A percentile compares a stretch with the other conserved stretches of the same genome.
These are phyloP conservation scores for Etheostoma cragini DNA, from an alignment of 2,113 vertebrate genomes.

Conservation along the genomic window DNA sequence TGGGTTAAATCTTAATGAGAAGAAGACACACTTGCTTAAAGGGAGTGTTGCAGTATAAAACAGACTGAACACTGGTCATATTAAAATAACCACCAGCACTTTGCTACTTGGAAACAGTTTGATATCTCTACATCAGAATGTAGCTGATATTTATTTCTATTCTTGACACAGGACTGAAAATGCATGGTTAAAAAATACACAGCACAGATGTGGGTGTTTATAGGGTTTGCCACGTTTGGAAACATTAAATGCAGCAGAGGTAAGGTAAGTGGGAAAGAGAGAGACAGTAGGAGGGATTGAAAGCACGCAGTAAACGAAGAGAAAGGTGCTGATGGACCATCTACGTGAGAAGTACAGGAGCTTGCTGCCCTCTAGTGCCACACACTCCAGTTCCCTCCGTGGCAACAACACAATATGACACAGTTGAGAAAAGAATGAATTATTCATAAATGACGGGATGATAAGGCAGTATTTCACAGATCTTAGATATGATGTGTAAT, in stretches of 20 bases:
- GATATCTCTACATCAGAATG: background rate
- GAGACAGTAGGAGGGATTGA: background rate
- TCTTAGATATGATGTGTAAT: conserved; percentile 53
- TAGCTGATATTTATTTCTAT: background rate
- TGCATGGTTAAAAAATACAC: background rate
- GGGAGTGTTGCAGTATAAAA: conserved; percentile 1
- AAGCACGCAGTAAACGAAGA: background rate
- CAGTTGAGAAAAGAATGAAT: conserved; percentile 52
- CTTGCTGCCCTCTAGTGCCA: conserved; percentile 80
- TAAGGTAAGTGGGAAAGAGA: background rate
- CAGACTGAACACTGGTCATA: background rate
- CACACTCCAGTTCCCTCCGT: conserved; percentile 11
- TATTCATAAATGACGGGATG: conserved; percentile 56
- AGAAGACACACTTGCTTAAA: background rate
- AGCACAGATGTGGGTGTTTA: background rate
- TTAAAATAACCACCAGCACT: background rate
- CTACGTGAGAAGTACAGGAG: conserved; percentile 23
- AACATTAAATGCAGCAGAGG: background rate
- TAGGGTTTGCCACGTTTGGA: background rate
- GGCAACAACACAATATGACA: background rate
- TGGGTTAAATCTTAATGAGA: conserved; percentile 27
- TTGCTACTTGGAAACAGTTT: background rate
- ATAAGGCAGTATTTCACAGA: conserved; percentile 64
- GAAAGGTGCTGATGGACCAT: background rate
- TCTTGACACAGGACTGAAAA: background rate